Conservation (phyloP, 2,113 vertebrate genomes). For the Sterrhoptilus dennistouni region DNA sequence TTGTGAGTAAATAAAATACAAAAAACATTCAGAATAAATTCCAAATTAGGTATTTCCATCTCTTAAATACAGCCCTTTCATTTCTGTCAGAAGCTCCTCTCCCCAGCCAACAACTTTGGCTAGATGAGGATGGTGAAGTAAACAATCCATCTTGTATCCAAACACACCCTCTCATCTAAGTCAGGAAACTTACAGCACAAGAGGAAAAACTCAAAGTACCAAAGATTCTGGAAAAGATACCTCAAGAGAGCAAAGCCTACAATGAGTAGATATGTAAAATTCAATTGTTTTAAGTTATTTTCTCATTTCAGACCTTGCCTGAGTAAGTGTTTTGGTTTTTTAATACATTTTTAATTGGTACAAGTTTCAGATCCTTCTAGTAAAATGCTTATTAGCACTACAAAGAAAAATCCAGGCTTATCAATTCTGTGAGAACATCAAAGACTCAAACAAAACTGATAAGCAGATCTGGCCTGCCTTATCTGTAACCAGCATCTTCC, state of each 20-base stretch:
- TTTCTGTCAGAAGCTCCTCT: background rate
- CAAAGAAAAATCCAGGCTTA: slow-evolving; percentile 23
- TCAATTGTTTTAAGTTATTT: background rate
- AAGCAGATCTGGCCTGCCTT: background rate
- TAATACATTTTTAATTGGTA: slow-evolving; percentile 4
- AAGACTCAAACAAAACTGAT: slow-evolving; percentile 11
- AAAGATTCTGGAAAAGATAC: background rate
- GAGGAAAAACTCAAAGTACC: background rate
- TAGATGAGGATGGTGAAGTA: background rate
- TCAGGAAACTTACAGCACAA: background rate
- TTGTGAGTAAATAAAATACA: background rate
- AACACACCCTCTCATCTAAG: background rate
- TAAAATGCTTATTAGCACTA: slow-evolving; percentile 28
- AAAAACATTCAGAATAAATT: background rate
- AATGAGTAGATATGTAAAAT: background rate
- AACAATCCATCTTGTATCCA: background rate
- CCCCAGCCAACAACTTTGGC: background rate
- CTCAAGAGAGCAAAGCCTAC: background rate
- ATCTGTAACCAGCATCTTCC: slow-evolving; percentile 16
- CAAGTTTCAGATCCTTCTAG: background rate
- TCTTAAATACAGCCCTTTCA: background rate
- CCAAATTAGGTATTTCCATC: background rate
- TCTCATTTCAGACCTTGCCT: background rate
- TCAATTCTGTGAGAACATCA: slow-evolving; percentile 16
- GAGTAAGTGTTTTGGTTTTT: background rate